Conservation (phyloP, 2,113 vertebrate species). For the Tor tambroides region DNA sequence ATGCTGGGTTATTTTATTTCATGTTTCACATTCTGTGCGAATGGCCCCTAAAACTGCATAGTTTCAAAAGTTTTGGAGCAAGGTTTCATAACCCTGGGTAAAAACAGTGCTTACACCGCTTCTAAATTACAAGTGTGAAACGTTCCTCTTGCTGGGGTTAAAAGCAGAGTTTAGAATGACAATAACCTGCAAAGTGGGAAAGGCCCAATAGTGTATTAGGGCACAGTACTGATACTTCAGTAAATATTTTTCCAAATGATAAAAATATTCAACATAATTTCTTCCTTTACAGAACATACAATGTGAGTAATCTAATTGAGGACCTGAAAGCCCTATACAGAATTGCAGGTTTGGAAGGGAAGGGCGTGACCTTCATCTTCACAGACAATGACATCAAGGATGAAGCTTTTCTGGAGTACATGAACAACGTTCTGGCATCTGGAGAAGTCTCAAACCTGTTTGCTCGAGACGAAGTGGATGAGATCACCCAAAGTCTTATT, state of each 20-base stretch:
- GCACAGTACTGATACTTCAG: background rate
- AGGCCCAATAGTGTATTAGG: background rate
- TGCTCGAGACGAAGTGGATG: constrained; percentile 80
- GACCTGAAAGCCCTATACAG: constrained; percentile 83
- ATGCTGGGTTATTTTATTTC: background rate
- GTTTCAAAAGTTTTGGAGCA: too few relatives aligned
- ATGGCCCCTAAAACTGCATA: too few relatives aligned
- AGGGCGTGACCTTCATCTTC: constrained; percentile 82
- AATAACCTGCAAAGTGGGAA: background rate
- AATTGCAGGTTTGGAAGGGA: constrained; percentile 80
- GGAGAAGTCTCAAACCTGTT: constrained; percentile 86
- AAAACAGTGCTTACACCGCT: too few relatives aligned
- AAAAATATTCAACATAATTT: background rate
- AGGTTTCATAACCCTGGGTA: too few relatives aligned
- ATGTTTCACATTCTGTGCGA: background rate
- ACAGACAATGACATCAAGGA: constrained; percentile 87
- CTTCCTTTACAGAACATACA: constrained; percentile 74
- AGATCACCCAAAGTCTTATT: constrained; percentile 83
- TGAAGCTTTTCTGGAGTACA: constrained; percentile 85
- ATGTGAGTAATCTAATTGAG: constrained; percentile 81
- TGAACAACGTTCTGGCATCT: constrained; percentile 85
- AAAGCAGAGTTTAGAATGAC: background rate
- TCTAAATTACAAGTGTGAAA: background rate
- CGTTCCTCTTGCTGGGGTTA: background rate
- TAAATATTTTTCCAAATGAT: background rate